Evolutionary conservation across 2,888 invertebrate genomes (phyloP), one percentile per base, ranked within the genome.

Genomic region (Psococerastis gibbosa): DNA sequence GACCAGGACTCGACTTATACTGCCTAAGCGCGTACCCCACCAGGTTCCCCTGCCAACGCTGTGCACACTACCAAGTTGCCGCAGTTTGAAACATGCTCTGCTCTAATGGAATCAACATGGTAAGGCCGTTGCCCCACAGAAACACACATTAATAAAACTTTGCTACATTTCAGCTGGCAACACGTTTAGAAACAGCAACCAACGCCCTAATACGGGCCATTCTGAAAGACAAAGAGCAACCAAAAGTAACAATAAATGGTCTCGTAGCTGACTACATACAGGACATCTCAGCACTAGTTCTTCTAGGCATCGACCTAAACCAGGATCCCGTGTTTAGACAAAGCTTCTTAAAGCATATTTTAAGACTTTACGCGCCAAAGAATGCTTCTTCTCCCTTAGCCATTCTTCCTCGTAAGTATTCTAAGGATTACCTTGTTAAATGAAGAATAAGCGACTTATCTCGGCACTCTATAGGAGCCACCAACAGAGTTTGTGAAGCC

Each of bases 371-470:
- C 34, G 22, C 27, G 11, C 45, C 47, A 23, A 32, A 34, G 3
- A 45, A 46, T 32, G 48, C 50, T 5, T 34, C 48, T 11, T 47
- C 48, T 17, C 41, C 43, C 23, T 44, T 49, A 3, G 32, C 50
- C 13, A 35, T 48, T 13, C 45, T 48, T 8, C 48, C 47, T 9
- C 46, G 50, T 50, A 44, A 49, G 50, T 48, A 13, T 4, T 22
- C 22, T 11, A n/a, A n/a, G n/a, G n/a, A n/a, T n/a, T n/a, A n/a
- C n/a, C n/a, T n/a, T n/a, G n/a, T n/a, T n/a, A n/a, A n/a, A n/a
- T n/a, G n/a, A n/a, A n/a, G n/a, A n/a, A n/a, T n/a, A n/a, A n/a
- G n/a, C n/a, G n/a, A n/a, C n/a, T n/a, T n/a, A n/a, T n/a, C n/a
- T n/a, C n/a, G n/a, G n/a, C n/a, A n/a, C n/a, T n/a, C n/a, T n/a